Conservation (phyloP, 2,888 invertebrate genomes). For the Leptinotarsa peninsularis region DNA sequence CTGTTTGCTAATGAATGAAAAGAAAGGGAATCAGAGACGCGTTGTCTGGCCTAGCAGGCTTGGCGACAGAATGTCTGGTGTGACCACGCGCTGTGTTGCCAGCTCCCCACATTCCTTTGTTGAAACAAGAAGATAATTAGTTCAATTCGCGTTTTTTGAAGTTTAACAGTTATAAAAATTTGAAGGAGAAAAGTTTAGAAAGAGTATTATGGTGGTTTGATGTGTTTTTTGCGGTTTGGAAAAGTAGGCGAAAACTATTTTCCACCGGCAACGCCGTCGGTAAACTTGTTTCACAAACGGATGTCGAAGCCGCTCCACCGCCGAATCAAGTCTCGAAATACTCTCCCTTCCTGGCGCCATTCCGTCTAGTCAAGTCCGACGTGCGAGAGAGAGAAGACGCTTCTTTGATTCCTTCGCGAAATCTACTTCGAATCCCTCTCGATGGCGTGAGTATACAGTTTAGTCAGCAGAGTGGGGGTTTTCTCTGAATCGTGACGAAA, state of each 20-base stretch:
- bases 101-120: slow-evolving; percentile 66
- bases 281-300: slow-evolving; percentile 81
- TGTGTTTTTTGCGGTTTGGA: not conserved
- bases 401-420: slow-evolving; percentile 45
- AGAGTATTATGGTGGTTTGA: not conserved
- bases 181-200: not conserved
- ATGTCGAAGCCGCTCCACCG: slow-evolving; percentile 71
- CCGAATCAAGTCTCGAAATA: slow-evolving; percentile 58
- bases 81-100: slow-evolving; percentile 80
- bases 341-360: slow-evolving; percentile 55
- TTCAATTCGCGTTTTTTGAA: slow-evolving; percentile 19
- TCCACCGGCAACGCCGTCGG: slow-evolving; percentile 70
- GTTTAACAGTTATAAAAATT: not conserved
- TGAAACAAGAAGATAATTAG: slow-evolving; percentile 3
- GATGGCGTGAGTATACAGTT: slow-evolving; percentile 76
- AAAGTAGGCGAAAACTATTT: slow-evolving; percentile 51
- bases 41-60: slow-evolving; percentile 84
- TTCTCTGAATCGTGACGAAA: slow-evolving; percentile 68
- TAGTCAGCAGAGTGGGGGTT: slow-evolving; percentile 67
- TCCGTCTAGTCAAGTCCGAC: slow-evolving; percentile 23
- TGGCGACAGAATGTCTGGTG: slow-evolving; percentile 96
- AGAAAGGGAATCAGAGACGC: slow-evolving; percentile 72
- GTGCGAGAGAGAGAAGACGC: slow-evolving; percentile 36
- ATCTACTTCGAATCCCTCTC: slow-evolving; percentile 68
- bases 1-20: slow-evolving; percentile 56